These are phyloP conservation scores for Toxotes jaculatrix DNA, from an alignment of 2,113 vertebrate genomes.

Conservation along the genomic window DNA sequence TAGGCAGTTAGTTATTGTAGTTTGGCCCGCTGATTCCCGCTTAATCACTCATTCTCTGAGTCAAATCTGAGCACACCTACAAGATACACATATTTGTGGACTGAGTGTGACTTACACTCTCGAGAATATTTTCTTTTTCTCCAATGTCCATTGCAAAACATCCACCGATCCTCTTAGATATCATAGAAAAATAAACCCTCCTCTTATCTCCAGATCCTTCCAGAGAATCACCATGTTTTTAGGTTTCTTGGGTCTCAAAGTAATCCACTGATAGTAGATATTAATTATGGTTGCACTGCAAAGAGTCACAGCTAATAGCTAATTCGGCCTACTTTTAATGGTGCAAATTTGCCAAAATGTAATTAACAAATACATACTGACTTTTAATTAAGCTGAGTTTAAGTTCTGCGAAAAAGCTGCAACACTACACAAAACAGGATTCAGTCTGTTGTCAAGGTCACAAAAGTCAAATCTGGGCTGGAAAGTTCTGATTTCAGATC, in stretches of 20 bases:
- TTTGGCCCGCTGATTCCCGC: background rate
- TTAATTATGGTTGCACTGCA: background rate
- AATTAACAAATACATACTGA: background rate
- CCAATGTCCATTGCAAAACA: background rate
- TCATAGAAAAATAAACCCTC: background rate
- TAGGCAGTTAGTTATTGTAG: background rate
- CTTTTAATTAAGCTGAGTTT: background rate
- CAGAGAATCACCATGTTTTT: background rate
- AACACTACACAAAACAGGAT: background rate
- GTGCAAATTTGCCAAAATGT: background rate
- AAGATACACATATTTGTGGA: background rate
- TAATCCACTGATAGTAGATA: background rate
- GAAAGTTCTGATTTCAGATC: constrained; percentile 14
- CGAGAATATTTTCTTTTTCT: background rate
- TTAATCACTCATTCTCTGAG: background rate
- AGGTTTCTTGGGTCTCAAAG: background rate
- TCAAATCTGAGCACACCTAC: background rate
- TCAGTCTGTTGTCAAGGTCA: constrained; percentile 47
- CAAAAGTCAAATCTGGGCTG: background rate
- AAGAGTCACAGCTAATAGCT: background rate
- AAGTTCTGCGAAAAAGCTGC: background rate
- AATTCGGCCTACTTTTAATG: background rate
- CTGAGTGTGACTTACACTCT: background rate
- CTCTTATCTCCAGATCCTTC: background rate
- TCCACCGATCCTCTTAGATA: background rate